phyloP scores from a whole-genome alignment of 2,113 vertebrate species.

The Oenanthe melanoleuca region DNA sequence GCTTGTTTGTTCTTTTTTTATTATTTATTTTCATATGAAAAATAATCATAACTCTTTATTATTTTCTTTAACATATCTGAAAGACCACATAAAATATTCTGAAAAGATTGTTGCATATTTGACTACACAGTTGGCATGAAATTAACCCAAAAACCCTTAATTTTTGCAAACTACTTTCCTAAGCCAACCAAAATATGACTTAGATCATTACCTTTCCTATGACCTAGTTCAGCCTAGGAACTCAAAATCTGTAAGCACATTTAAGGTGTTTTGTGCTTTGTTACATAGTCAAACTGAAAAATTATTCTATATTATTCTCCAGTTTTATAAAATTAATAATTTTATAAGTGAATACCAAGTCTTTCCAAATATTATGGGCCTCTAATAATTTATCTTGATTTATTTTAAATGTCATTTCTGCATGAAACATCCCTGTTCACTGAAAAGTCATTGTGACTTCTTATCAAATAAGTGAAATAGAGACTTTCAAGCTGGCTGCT shows the following conservation, averaged over 20 bases:
- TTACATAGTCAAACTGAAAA: neutral
- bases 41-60: neutral
- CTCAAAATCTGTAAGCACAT: neutral
- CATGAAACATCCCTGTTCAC: neutral
- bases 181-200: neutral
- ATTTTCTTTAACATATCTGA: neutral
- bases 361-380: neutral
- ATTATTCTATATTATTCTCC: neutral
- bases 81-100: neutral
- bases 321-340: neutral
- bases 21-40: neutral
- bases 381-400: neutral
- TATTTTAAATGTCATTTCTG: neutral
- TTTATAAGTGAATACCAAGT: neutral
- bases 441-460: constrained; percentile 2
- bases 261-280: neutral
- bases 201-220: neutral
- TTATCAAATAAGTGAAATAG: constrained; percentile 17
- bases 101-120: neutral
- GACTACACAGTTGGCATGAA: neutral
- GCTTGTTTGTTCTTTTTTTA: neutral
- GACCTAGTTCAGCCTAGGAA: neutral
- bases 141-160: rapidly evolving
- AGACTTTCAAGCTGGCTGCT: constrained; percentile 16
- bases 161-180: neutral